Conservation (phyloP, 2,113 vertebrate genomes). For the Patagioenas fasciata region DNA sequence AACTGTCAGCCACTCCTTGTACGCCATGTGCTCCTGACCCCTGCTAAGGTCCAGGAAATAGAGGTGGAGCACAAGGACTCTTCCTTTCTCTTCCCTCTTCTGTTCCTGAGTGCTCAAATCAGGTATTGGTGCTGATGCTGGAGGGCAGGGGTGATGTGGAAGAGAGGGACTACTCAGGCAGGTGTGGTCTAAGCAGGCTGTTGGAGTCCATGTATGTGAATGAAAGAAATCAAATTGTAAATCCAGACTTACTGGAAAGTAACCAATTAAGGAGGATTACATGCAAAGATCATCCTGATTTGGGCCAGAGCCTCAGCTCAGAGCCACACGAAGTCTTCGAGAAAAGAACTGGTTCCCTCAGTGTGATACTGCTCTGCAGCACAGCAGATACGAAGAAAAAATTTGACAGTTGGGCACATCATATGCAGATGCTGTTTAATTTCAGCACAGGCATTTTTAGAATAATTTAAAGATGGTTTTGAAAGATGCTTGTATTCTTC, state of each 20-base stretch:
- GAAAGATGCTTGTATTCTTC: not conserved
- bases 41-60: not conserved
- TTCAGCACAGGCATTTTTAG: not conserved
- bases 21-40: accelerated
- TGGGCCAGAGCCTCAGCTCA: not conserved
- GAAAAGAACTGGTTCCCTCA: not conserved
- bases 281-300: not conserved
- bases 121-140: not conserved
- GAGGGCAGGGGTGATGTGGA: not conserved
- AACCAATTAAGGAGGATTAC: not conserved
- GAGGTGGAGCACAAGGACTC: not conserved
- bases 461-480: not conserved
- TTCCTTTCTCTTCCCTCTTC: not conserved
- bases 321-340: not conserved
- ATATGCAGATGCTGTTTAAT: not conserved
- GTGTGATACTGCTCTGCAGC: not conserved
- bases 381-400: not conserved
- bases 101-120: not conserved
- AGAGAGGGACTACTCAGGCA: not conserved
- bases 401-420: accelerated
- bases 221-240: not conserved
- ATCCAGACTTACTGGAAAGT: not conserved
- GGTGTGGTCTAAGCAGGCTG: not conserved
- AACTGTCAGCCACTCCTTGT: not conserved
- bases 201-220: not conserved